A percentile compares a stretch with the other conserved stretches of the same genome.
These are phyloP conservation scores for Caenorhabditis imperialis DNA, from an alignment of 2,888 invertebrate species.

Conservation along the genomic window DNA sequence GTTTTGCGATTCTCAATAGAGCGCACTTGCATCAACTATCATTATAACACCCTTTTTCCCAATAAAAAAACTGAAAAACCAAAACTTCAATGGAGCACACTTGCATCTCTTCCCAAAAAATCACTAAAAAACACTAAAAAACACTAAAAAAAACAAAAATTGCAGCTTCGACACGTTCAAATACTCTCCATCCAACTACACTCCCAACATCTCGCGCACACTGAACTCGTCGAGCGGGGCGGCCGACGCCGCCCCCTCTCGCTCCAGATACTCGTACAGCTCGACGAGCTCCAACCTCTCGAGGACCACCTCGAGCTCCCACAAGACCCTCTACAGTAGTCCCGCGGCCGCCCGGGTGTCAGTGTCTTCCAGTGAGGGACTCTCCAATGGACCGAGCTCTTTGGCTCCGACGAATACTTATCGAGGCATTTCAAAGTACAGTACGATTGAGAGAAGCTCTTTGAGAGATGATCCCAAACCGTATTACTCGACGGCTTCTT, in stretches of 20 bases:
- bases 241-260: conserved; percentile 7
- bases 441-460: conserved; percentile 29
- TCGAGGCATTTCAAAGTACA: conserved; percentile 41
- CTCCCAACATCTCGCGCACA: conserved; percentile 44
- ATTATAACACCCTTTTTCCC: no score
- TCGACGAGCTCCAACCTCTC: conserved; percentile 24
- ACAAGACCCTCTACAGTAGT: conserved; percentile 50
- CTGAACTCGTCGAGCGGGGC: conserved; percentile 34
- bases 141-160: no score
- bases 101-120: no score
- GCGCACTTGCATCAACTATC: no score
- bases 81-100: no score
- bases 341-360: conserved; percentile 54
- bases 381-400: conserved; percentile 9
- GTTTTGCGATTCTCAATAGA: no score
- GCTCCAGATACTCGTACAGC: conserved; percentile 15
- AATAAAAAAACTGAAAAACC: no score
- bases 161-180: conserved; percentile 47
- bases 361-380: conserved; percentile 40
- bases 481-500: conserved; percentile 13
- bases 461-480: conserved; percentile 29
- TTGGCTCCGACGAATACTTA: conserved; percentile 27
- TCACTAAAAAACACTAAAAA: no score
- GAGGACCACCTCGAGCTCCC: conserved; percentile 25
- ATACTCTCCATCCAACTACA: conserved; percentile 48